Evolutionary conservation across 2,888 invertebrate genomes (phyloP), one percentile per base, ranked within the genome.

Genomic region (Heteromyza rotundicornis): DNA sequence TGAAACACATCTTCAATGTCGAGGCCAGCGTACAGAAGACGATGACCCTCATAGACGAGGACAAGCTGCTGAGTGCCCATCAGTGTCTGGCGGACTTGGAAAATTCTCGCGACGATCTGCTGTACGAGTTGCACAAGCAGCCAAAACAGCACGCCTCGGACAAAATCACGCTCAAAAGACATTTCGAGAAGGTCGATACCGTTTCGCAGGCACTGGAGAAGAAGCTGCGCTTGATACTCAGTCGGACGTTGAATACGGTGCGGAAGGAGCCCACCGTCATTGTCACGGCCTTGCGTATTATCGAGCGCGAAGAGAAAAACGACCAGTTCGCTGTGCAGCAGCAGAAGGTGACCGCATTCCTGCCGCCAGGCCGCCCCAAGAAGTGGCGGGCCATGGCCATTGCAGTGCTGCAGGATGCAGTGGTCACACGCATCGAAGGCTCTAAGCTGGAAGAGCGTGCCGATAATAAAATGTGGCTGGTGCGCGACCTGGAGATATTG

Each of bases 1-100:
- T 99, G 24, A 98, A 97, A 80, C 97, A 98, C 78, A 97, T 99
- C 67, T 98, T 98, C 76, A 97, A 96, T 50, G 96, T 98, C 1
- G 97, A 96, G 10, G 96, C 96, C 75, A 96, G 95, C 84, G 95
- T 98, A 0, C 92, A 94, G 59, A 96, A 95, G 82, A 96, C 98
- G 0, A 92, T 95, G 79, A 91, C 93, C 59, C 91, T 95, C 86
- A 98, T 99, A 63, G 92, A 91, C 67, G 97, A 98, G 72, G 97
- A 96, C 51, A 97, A 98, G 81, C 85, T 98, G 7, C 83, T 99
- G 1, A 93, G 95, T 81, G 96, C 98, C 5, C 98, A 98, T 85
- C 95, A 83, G 87, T 95, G 95, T 78, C 86, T 99, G 36, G 92
- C 94, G 78, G 98, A 99, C 82, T 86, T 99, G 70, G 98, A 99